These are phyloP conservation scores for Agrotis segetum DNA, from an alignment of 2,888 invertebrate species.

Conservation along the genomic window DNA sequence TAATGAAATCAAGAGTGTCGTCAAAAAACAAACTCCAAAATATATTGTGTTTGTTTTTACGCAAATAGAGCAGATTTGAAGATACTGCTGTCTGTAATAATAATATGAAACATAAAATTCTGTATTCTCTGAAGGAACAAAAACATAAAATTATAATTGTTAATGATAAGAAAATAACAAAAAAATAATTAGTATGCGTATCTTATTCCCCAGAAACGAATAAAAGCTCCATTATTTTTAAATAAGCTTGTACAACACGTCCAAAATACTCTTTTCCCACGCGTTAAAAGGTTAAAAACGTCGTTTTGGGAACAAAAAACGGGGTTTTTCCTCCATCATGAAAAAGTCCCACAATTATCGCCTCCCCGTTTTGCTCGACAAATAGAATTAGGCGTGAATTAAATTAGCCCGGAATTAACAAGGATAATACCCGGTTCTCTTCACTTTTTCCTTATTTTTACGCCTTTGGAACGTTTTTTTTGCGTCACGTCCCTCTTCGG, in stretches of 20 bases:
- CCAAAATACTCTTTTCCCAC: constrained; percentile 77
- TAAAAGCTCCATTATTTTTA: constrained; percentile 59
- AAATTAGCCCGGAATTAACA: constrained; percentile 90
- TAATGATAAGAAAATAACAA: constrained; percentile 21
- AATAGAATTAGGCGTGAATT: constrained; percentile 91
- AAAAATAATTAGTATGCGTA: constrained; percentile 12
- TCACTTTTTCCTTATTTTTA: constrained; percentile 84
- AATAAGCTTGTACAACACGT: constrained; percentile 58
- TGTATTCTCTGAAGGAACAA: background rate
- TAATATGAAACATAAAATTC: no score
- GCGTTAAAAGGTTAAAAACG: constrained; percentile 75
- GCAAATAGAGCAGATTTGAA: background rate
- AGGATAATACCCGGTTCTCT: constrained; percentile 87
- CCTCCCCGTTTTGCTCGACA: constrained; percentile 88
- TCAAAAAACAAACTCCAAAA: no score
- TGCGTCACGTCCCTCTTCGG: constrained; percentile 68
- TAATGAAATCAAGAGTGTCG: no score
- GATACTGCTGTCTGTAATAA: no score
- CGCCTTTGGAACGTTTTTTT: constrained; percentile 81
- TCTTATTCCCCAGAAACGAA: constrained; percentile 33
- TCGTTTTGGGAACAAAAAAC: constrained; percentile 74
- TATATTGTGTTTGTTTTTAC: no score
- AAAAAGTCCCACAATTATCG: constrained; percentile 89
- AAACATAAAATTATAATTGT: constrained; percentile 2
- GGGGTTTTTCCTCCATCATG: constrained; percentile 78